Evolutionary conservation across 2,113 vertebrate species (phyloP).

Genomic region (Callipepla californica): DNA sequence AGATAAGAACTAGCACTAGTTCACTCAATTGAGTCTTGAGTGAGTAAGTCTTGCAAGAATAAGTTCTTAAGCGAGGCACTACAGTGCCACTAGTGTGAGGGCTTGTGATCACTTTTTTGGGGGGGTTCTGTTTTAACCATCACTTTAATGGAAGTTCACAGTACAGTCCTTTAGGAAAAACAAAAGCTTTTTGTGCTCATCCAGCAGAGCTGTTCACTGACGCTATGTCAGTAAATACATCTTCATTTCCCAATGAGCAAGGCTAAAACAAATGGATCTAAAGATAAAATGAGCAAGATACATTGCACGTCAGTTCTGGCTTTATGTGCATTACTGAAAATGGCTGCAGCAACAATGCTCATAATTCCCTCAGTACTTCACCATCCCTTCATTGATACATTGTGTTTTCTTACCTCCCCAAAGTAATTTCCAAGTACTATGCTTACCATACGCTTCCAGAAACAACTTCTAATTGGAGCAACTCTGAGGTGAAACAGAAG

Average conservation of each 20-base stretch:
- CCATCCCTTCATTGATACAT: neutral
- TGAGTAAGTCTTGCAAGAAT: neutral
- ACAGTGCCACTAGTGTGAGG: neutral
- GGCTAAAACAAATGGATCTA: neutral
- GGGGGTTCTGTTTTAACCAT: neutral
- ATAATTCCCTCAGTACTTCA: neutral
- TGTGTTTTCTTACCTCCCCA: neutral
- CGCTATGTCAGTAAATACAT: neutral
- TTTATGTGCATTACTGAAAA: neutral
- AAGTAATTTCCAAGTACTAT: neutral
- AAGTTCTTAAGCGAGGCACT: neutral
- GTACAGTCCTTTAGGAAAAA: neutral
- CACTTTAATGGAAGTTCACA: neutral
- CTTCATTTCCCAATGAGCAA: neutral
- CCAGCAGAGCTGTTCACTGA: neutral
- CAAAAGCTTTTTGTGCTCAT: rapidly evolving
- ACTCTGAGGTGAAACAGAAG: neutral
- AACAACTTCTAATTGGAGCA: neutral
- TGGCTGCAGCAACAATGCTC: neutral
- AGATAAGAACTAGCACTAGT: neutral
- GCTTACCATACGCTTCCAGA: neutral
- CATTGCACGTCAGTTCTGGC: neutral
- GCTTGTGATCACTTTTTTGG: neutral
- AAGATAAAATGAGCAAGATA: neutral
- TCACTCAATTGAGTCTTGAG: neutral